These are phyloP conservation scores for Encarsia formosa DNA, from an alignment of 2,888 invertebrate species.

Conservation along the genomic window DNA sequence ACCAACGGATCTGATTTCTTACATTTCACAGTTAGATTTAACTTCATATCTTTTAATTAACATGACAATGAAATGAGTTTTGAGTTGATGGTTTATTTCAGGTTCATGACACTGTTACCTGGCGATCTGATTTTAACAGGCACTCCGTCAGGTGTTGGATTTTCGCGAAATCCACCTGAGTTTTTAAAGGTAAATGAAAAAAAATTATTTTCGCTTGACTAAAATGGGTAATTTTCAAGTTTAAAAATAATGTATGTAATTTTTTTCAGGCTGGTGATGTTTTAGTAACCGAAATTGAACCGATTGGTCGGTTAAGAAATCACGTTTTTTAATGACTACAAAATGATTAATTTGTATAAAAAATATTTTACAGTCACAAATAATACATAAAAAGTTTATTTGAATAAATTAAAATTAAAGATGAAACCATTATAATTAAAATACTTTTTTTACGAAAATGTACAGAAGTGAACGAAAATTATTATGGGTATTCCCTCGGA, in stretches of 20 bases:
- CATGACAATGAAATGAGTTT: neutral
- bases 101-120: constrained; percentile 74
- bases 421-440: no score
- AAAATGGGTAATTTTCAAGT: no score
- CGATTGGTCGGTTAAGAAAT: constrained; percentile 65
- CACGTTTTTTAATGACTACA: no score
- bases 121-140: constrained; percentile 87
- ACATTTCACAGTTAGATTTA: constrained; percentile 64
- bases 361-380: no score
- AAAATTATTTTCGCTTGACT: no score
- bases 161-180: constrained; percentile 66
- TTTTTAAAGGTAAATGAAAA: constrained; percentile 59
- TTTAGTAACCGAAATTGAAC: constrained; percentile 70
- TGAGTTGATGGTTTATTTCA: constrained; percentile 44
- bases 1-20: constrained; percentile 71
- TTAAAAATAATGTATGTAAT: neutral
- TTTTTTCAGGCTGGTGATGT: constrained; percentile 67
- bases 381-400: no score
- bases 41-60: no score
- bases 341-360: no score
- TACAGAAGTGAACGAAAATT: no score
- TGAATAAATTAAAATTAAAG: no score
- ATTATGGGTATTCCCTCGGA: no score
- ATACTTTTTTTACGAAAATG: no score
- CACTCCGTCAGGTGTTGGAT: constrained; percentile 68